Conservation (phyloP, 2,797 vertebrate genomes). For the Muraenolepis orangiensis region DNA sequence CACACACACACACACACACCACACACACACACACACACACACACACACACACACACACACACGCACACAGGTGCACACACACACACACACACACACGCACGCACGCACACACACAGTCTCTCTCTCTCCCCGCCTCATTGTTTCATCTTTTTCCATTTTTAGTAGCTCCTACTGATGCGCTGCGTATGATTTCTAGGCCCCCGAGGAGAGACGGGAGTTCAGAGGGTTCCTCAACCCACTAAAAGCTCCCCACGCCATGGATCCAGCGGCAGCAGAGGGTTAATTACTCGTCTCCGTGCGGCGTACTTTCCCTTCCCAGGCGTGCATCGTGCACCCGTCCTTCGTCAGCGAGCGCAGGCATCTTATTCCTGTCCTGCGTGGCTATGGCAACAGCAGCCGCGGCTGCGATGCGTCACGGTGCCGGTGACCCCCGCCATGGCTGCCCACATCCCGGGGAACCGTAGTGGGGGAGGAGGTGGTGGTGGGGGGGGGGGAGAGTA, state of each 20-base stretch:
- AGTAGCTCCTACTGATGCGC: not conserved
- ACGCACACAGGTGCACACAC: not conserved
- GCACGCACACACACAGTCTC: not conserved
- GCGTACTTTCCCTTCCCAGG: not conserved
- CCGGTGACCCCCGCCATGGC: too few species aligned
- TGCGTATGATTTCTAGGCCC: not conserved
- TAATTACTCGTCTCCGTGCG: slow-evolving; percentile 11
- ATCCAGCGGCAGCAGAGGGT: not conserved
- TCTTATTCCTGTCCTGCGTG: slow-evolving; percentile 47
- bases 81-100: not conserved
- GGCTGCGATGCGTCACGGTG: slow-evolving; percentile 19
- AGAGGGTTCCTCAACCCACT: not conserved
- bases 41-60: slow-evolving; percentile 1
- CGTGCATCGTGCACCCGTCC: too few species aligned
- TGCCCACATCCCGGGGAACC: too few species aligned
- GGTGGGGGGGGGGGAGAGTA: not conserved
- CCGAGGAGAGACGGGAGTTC: not conserved
- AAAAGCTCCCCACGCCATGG: not conserved
- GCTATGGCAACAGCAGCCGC: slow-evolving; percentile 59
- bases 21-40: not conserved
- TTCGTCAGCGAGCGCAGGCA: slow-evolving; percentile 30
- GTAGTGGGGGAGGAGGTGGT: not conserved
- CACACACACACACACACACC: not conserved
- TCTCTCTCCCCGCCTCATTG: not conserved
- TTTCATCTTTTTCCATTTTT: not conserved